Evolutionary conservation across 2,797 vertebrate genomes (phyloP).

Genomic region (Xyrichtys novacula): DNA sequence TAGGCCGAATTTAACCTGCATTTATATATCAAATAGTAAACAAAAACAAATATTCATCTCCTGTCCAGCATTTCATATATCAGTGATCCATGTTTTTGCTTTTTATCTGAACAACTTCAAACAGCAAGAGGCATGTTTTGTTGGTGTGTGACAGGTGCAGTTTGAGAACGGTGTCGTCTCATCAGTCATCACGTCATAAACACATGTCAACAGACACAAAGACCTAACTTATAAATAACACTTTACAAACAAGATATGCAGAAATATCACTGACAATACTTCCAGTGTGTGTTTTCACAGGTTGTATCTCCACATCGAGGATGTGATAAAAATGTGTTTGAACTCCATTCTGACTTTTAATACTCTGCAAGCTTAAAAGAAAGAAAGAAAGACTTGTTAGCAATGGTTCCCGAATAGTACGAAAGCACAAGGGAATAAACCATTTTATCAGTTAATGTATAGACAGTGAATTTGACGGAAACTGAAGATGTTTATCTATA

Average conservation of each 20-base stretch:
- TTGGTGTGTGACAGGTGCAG: constrained; percentile 3
- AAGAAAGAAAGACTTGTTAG: neutral
- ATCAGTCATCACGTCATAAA: neutral
- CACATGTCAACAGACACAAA: neutral
- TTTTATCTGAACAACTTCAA: neutral
- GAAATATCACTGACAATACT: constrained; percentile 1
- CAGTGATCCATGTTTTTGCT: neutral
- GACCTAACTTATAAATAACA: neutral
- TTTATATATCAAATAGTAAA: constrained; percentile 12
- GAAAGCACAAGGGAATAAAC: neutral
- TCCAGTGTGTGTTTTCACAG: constrained; percentile 4
- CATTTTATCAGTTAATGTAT: neutral
- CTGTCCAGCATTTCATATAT: neutral
- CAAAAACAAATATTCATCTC: neutral
- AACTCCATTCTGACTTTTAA: neutral
- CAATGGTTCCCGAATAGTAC: too few species aligned
- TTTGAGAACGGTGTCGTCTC: neutral
- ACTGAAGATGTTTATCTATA: too few species aligned
- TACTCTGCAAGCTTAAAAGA: neutral
- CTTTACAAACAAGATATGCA: neutral
- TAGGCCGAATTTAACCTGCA: neutral
- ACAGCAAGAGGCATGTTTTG: neutral
- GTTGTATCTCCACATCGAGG: neutral
- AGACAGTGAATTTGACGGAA: too few species aligned
- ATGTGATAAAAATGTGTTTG: neutral